A percentile compares a stretch with the other conserved stretches of the same genome.
These are phyloP conservation scores for Bothrops jararaca DNA, from an alignment of 2,113 vertebrate genomes.

Conservation along the genomic window DNA sequence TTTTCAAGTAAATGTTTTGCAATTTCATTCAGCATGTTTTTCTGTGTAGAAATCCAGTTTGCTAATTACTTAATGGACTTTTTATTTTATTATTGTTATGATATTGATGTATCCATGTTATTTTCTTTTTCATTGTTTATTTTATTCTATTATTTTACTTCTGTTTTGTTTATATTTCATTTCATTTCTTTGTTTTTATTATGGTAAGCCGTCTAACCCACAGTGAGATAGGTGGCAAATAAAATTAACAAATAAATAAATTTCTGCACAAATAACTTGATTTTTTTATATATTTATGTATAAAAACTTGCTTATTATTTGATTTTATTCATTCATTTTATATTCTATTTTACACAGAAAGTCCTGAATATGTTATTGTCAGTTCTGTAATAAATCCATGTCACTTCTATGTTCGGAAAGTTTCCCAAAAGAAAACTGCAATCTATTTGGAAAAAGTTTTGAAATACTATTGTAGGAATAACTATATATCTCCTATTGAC, in stretches of 20 bases:
- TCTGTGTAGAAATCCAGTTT: not conserved
- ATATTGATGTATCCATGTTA: not conserved
- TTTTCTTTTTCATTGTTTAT: not conserved
- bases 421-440: constrained; percentile 70
- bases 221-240: not conserved
- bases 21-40: not conserved
- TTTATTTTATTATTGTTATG: not conserved
- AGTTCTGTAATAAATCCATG: constrained; percentile 82
- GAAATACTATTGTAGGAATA: constrained; percentile 63
- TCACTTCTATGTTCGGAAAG: constrained; percentile 84
- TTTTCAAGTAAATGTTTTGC: not conserved
- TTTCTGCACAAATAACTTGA: not conserved
- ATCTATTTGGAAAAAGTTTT: constrained; percentile 72
- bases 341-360: constrained; percentile 49
- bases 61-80: not conserved
- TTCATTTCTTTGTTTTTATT: not conserved
- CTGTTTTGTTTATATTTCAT: not conserved
- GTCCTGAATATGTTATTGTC: constrained; percentile 77
- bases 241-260: not conserved
- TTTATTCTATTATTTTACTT: not conserved
- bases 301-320: not conserved
- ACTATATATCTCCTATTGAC: constrained; percentile 66
- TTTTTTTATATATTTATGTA: not conserved
- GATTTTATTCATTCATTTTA: not conserved
- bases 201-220: not conserved